These are phyloP conservation scores for Sturnira hondurensis DNA, from an alignment of 2,113 vertebrate species.

Conservation along the genomic window DNA sequence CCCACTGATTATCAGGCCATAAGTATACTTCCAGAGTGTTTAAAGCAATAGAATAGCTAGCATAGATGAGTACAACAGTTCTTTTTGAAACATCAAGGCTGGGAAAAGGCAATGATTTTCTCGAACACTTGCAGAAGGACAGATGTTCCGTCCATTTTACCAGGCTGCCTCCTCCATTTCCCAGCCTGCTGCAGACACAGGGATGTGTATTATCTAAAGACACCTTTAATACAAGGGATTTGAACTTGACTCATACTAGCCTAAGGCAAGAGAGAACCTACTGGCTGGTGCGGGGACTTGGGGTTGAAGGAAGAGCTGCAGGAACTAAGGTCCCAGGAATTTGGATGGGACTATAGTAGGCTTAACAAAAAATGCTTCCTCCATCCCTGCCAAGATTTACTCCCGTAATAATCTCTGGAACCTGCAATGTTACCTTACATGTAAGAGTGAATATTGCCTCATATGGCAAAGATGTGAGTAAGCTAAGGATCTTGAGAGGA, in stretches of 20 bases:
- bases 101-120: background rate
- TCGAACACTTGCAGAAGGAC: background rate
- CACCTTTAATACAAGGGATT: background rate
- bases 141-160: background rate
- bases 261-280: background rate
- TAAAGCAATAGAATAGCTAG: constrained; percentile 20
- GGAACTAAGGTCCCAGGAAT: background rate
- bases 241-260: background rate
- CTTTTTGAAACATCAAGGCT: background rate
- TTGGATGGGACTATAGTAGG: background rate
- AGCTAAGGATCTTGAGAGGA: background rate
- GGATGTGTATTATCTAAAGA: background rate
- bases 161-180: background rate
- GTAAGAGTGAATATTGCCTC: background rate
- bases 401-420: background rate
- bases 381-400: background rate
- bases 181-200: background rate
- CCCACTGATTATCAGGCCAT: background rate
- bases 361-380: background rate
- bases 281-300: background rate
- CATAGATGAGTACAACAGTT: background rate
- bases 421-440: background rate
- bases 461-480: background rate
- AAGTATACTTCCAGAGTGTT: background rate
- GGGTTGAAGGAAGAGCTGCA: background rate